A percentile compares a stretch with the other conserved stretches of the same genome.
Conservation (phyloP, 1,140 invertebrate genomes). For the Matsumurasca onukii region DNA sequence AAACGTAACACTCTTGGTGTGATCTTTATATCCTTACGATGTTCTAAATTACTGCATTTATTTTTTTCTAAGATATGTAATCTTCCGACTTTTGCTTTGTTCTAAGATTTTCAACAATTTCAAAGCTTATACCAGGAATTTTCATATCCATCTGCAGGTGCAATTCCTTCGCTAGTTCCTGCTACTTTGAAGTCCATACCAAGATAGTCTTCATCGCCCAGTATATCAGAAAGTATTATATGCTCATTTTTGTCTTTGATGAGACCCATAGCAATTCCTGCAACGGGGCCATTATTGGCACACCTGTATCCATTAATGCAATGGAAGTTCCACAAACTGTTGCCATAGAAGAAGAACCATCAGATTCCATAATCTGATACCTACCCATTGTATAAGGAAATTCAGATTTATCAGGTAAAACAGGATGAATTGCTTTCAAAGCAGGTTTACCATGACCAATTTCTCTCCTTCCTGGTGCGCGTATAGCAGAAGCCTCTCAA, state of each 20-base stretch:
- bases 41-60: constrained; percentile 24
- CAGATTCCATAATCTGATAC: constrained; percentile 93
- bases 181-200: constrained; percentile 99
- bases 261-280: constrained; percentile 92
- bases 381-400: constrained; percentile 85
- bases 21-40: constrained; percentile 20
- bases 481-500: constrained; percentile 76
- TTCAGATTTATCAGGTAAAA: constrained; percentile 66
- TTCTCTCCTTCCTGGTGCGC: constrained; percentile 71
- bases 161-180: constrained; percentile 87
- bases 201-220: constrained; percentile 95
- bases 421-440: constrained; percentile 79
- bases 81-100: constrained; percentile 33
- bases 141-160: constrained; percentile 95
- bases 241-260: constrained; percentile 70
- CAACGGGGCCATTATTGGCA: constrained; percentile 75
- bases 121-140: constrained; percentile 81
- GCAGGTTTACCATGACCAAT: constrained; percentile 95
- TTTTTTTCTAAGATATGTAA: constrained; percentile 34
- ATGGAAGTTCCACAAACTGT: constrained; percentile 91
- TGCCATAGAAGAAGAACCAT: constrained; percentile 97
- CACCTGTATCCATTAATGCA: constrained; percentile 93
- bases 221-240: constrained; percentile 86
- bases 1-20: not conserved
- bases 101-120: constrained; percentile 74